Evolutionary conservation across 2,113 vertebrate species (phyloP).

Genomic region (Turdus rufiventris): DNA sequence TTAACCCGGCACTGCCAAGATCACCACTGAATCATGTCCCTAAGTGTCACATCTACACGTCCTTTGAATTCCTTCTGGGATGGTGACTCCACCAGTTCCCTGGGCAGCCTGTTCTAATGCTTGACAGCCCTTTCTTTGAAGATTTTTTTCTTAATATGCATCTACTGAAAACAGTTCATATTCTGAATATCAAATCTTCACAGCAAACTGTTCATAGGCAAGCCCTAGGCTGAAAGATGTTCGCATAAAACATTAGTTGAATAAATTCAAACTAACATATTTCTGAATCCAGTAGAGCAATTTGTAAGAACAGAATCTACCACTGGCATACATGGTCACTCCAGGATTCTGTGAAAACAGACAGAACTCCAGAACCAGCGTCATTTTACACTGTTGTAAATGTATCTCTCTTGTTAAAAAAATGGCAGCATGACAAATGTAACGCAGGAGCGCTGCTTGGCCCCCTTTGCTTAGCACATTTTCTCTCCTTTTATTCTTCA

Average conservation of each 20-base stretch:
- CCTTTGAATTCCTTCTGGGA: neutral
- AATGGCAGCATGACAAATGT: constrained; percentile 46
- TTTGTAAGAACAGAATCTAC: neutral
- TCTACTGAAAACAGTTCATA: constrained; percentile 18
- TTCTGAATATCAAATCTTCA: constrained; percentile 33
- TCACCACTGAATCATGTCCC: neutral
- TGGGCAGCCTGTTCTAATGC: neutral
- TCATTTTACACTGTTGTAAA: neutral
- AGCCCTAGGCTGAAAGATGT: constrained; percentile 53
- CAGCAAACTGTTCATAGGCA: constrained; percentile 32
- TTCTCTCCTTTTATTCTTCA: constrained; percentile 51
- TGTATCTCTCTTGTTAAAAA: constrained; percentile 14
- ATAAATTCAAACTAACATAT: constrained; percentile 26
- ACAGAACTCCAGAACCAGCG: neutral
- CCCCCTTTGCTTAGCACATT: constrained; percentile 10
- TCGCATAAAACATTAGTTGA: constrained; percentile 46
- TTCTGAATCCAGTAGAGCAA: neutral
- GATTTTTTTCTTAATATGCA: neutral
- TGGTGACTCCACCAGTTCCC: neutral
- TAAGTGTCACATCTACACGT: neutral
- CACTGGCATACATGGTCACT: constrained; percentile 10
- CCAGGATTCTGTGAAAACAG: neutral
- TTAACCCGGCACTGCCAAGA: neutral
- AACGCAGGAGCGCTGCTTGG: neutral
- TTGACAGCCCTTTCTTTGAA: neutral